Percentiles rank a stretch among this genome's conserved stretches.
Conservation (phyloP, 2,797 vertebrate species). For the Parauchenoglanis punctatus region DNA sequence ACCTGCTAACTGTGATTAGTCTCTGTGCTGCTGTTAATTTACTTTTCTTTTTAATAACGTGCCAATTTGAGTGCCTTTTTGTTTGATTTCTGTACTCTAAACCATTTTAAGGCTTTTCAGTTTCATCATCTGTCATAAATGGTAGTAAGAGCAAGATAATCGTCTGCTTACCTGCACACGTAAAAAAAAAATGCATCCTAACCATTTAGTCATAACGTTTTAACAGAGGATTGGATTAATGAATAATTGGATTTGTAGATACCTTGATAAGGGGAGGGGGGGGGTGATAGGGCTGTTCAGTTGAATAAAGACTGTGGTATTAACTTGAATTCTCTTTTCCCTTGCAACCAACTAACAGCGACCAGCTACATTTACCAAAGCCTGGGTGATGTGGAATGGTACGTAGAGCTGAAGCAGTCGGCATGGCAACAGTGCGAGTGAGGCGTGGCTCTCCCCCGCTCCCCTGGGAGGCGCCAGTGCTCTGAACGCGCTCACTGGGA, state of each 20-base stretch:
- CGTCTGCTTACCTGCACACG: slow-evolving; percentile 61
- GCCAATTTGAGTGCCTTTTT: slow-evolving; percentile 73
- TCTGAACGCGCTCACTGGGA: slow-evolving; percentile 98
- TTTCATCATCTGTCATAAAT: slow-evolving; percentile 74
- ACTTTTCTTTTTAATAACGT: slow-evolving; percentile 44
- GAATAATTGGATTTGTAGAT: background rate
- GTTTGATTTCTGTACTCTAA: slow-evolving; percentile 77
- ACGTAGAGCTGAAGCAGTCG: slow-evolving; percentile 99
- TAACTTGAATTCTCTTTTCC: slow-evolving; percentile 99
- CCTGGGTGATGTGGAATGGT: slow-evolving; percentile 99
- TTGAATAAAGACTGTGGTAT: slow-evolving; percentile 77
- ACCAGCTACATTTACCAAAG: slow-evolving; percentile 99
- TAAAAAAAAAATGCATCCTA: slow-evolving; percentile 45
- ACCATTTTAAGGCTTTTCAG: slow-evolving; percentile 81
- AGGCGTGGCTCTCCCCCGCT: slow-evolving; percentile 90
- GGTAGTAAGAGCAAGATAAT: slow-evolving; percentile 73
- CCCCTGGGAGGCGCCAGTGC: slow-evolving; percentile 97
- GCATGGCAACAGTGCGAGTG: slow-evolving; percentile 99
- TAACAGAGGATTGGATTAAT: slow-evolving; percentile 12
- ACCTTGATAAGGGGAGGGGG: background rate
- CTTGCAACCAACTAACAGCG: slow-evolving; percentile 98
- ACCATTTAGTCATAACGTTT: slow-evolving; percentile 23
- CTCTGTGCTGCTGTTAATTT: slow-evolving; percentile 17
- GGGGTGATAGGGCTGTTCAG: slow-evolving; percentile 54
- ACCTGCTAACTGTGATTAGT: slow-evolving; percentile 43